phyloP scores from a whole-genome alignment of 2,113 vertebrate species.

The Cisticola juncidis region DNA sequence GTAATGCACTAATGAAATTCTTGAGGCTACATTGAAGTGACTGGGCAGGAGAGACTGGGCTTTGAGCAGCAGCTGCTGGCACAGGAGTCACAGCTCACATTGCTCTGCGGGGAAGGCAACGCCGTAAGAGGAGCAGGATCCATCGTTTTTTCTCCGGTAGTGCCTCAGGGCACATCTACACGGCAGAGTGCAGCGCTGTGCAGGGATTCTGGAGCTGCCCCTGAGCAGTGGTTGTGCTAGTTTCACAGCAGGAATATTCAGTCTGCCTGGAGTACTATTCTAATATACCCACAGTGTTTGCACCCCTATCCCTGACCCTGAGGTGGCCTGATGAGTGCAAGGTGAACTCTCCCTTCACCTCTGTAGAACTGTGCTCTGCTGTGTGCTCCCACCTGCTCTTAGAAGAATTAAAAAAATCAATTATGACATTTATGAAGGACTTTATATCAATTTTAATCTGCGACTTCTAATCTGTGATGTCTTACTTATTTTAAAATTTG shows the following conservation, averaged over 20 bases:
- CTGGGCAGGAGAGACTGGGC: background rate
- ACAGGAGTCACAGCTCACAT: background rate
- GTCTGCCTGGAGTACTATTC: background rate
- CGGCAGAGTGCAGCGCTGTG: fast-evolving
- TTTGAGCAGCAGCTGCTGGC: background rate
- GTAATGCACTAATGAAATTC: constrained; percentile 10
- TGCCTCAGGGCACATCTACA: background rate
- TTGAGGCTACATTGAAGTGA: constrained; percentile 20
- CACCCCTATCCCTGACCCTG: background rate
- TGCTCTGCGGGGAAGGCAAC: background rate
- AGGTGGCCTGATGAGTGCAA: background rate
- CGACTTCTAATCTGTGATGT: background rate
- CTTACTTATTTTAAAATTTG: background rate
- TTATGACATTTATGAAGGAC: background rate
- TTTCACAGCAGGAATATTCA: background rate
- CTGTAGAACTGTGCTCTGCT: background rate
- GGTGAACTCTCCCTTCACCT: background rate
- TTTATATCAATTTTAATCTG: background rate
- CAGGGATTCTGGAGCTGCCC: background rate
- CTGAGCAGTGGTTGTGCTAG: background rate
- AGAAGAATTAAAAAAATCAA: background rate
- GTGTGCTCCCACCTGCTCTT: background rate
- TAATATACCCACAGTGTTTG: background rate
- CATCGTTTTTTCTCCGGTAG: background rate
- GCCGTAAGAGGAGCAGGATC: background rate